A percentile compares a stretch with the other conserved stretches of the same genome.
Conservation (phyloP, 2,888 invertebrate genomes). For the Latheticus oryzae region DNA sequence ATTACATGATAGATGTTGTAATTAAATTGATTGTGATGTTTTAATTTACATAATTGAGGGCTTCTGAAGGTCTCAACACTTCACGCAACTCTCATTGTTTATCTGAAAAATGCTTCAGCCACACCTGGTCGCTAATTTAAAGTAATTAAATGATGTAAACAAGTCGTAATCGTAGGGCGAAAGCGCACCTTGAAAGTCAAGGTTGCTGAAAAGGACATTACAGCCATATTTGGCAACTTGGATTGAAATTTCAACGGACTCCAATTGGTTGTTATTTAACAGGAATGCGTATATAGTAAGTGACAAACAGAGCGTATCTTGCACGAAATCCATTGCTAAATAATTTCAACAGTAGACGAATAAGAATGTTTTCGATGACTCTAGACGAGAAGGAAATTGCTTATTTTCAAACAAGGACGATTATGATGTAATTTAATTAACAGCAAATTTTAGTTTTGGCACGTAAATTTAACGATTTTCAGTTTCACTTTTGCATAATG, state of each 20-base stretch:
- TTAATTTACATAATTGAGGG: conserved; percentile 15
- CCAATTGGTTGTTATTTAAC: conserved; percentile 26
- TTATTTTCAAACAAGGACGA: conserved; percentile 11
- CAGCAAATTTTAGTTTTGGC: conserved; percentile 27
- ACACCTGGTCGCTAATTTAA: conserved; percentile 4
- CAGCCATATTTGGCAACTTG: conserved; percentile 17
- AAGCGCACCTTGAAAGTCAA: conserved; percentile 38
- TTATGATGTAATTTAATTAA: conserved; percentile 20
- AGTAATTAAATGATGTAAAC: conserved; percentile 24
- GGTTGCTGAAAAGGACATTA: conserved; percentile 26
- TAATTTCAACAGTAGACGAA: conserved; percentile 36
- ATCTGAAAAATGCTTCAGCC: conserved; percentile 2
- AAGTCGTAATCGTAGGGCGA: conserved; percentile 24
- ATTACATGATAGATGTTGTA: not conserved
- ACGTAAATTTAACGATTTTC: conserved; percentile 18
- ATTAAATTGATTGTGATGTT: conserved; percentile 3
- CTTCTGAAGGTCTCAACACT: conserved; percentile 7
- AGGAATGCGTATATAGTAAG: conserved; percentile 29
- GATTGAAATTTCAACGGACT: conserved; percentile 19
- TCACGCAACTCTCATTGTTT: conserved; percentile 14
- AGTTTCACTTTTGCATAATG: conserved; percentile 30
- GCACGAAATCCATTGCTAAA: conserved; percentile 43
- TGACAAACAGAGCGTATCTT: conserved; percentile 42
- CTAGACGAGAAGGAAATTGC: conserved; percentile 20
- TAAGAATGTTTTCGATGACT: conserved; percentile 16